Percentiles rank a stretch among this genome's conserved stretches.
phyloP scores from a whole-genome alignment of 1,140 invertebrate genomes.

The Thaumatotibia leucotreta region DNA sequence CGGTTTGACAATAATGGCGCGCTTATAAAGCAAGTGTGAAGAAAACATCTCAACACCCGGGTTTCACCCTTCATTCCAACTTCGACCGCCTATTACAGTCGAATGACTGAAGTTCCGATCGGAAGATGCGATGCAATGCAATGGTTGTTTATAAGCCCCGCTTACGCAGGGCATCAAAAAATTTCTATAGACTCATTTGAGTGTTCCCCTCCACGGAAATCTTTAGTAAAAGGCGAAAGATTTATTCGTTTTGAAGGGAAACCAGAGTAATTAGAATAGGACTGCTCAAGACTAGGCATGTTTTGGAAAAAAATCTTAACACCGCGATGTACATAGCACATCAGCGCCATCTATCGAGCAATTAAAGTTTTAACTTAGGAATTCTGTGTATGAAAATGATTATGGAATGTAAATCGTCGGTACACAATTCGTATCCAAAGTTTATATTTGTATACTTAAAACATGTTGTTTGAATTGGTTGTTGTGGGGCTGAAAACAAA shows the following conservation, averaged over 20 bases:
- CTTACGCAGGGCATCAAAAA: background rate
- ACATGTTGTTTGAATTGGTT: no score
- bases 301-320: background rate
- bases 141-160: conserved; percentile 1
- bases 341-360: background rate
- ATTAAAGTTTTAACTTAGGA: background rate
- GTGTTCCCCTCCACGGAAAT: background rate
- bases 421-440: no score
- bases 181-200: background rate
- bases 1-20: no score
- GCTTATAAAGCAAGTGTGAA: no score
- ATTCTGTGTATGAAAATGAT: no score
- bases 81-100: background rate
- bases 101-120: background rate
- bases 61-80: no score
- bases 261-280: background rate
- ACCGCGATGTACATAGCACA: background rate
- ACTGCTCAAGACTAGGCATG: background rate
- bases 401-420: no score
- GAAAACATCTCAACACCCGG: no score
- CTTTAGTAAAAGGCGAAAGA: background rate
- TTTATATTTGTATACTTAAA: no score
- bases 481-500: no score
- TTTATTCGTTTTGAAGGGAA: background rate
- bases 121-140: background rate